Evolutionary conservation across 2,888 invertebrate genomes (phyloP), one percentile per base, ranked within the genome.

Genomic region (Noctua comes): DNA sequence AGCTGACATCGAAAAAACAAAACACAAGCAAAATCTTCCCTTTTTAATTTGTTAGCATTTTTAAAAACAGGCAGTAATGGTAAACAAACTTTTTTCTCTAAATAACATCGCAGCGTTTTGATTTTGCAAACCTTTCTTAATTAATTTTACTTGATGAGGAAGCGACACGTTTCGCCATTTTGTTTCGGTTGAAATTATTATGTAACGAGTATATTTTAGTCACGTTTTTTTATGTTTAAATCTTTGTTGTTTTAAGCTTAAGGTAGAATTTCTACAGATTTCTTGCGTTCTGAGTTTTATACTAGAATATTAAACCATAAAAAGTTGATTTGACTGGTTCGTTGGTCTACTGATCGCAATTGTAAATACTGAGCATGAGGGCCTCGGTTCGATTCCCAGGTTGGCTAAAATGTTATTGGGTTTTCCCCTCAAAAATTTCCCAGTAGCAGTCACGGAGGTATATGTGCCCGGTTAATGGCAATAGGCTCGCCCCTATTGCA

Each of bases 111-210:
- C 51, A 59, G 43, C 64, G 16, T 79, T 79, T 81, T 48, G 73
- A 77, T 71, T 86, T 72, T 65, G 66, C 76, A 54, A 57, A 83
- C 79, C 43, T 81, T 81, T 76, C 77, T 72, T 86, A 83, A 86
- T 86, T 86, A 82, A 86, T 82, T 82, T 82, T 31, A 65, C 57
- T 76, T 73, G 79, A 86, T 81, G 70, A 75, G 71, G 77, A 80
- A 71, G 54, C 57, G 76, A 73, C 77, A 73, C 80, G 66, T 79
- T 75, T 68, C 10, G 36, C 21, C 40, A 27, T 62, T 68, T 82
- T 59, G 43, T 81, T 68, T 71, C n/a, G 59, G 16, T 18, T 3
- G 4, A 10, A 62, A 62, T 80, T 40, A 62, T 80, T 46, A 48
- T 48, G 24, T 70, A 79, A 65, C 16, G 31, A 43, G n/a, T n/a